Percentiles rank a stretch among this genome's conserved stretches.
These are phyloP conservation scores for Ptyas mucosa DNA, from an alignment of 2,113 vertebrate species.

Conservation along the genomic window DNA sequence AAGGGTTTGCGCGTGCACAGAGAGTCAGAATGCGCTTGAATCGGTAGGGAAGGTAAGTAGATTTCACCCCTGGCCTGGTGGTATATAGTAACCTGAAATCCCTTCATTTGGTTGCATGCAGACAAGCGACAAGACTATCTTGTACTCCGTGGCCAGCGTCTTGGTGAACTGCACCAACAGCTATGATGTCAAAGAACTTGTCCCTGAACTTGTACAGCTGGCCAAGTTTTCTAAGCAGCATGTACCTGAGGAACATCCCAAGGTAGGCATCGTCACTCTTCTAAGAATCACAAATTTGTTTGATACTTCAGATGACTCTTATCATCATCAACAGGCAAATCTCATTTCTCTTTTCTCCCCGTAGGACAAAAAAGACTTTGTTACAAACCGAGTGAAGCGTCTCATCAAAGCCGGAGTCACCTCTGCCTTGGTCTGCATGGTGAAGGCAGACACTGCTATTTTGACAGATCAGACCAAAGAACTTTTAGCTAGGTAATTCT, in stretches of 20 bases:
- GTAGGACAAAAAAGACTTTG: conserved; percentile 97
- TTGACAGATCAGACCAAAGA: conserved; percentile 93
- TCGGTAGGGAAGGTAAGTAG: no score
- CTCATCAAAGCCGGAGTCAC: conserved; percentile 84
- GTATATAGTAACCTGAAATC: background rate
- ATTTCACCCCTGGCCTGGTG: no score
- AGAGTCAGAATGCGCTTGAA: no score
- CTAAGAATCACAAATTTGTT: background rate
- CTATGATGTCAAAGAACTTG: conserved; percentile 92
- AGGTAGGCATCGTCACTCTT: conserved; percentile 68
- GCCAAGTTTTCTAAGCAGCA: conserved; percentile 98
- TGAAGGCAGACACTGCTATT: conserved; percentile 87
- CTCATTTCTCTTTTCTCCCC: background rate
- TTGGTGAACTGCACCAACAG: conserved; percentile 95
- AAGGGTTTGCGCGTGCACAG: no score
- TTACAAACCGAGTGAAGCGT: conserved; percentile 83
- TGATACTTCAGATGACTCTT: background rate
- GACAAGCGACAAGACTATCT: conserved; percentile 91
- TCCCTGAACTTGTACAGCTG: conserved; percentile 93
- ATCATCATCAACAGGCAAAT: background rate
- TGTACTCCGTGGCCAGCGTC: conserved; percentile 88
- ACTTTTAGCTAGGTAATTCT: conserved; percentile 82
- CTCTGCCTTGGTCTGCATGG: conserved; percentile 89
- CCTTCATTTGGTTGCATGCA: conserved; percentile 39
- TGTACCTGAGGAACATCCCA: conserved; percentile 93